Conservation (phyloP, 2,888 invertebrate genomes). For the Pristionchus maxplancki region DNA sequence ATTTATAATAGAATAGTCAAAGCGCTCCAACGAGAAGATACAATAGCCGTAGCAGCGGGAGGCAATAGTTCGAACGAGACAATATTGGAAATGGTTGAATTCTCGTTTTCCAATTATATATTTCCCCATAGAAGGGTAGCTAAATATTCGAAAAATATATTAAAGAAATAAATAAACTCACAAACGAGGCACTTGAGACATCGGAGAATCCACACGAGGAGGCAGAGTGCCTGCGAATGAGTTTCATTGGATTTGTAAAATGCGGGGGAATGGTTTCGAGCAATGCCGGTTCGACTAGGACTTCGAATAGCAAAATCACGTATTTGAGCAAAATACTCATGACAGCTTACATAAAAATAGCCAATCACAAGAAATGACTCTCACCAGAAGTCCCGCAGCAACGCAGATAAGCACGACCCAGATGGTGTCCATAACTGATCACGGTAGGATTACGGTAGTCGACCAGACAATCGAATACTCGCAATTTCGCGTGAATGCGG, state of each 20-base stretch:
- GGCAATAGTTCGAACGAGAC: too few relatives aligned
- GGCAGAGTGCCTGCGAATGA: constrained; percentile 20
- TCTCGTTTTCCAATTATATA: too few relatives aligned
- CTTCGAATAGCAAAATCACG: too few relatives aligned
- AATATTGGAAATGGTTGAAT: too few relatives aligned
- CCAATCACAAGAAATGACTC: not conserved
- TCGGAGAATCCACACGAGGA: constrained; percentile 23
- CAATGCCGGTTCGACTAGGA: not conserved
- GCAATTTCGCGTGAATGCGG: not conserved
- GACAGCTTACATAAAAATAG: not conserved
- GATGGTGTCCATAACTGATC: not conserved
- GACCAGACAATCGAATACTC: not conserved
- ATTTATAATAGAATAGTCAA: too few relatives aligned
- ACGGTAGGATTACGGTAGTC: not conserved
- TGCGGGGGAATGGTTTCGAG: not conserved
- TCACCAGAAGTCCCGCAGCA: constrained; percentile 18
- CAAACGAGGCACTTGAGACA: constrained; percentile 46
- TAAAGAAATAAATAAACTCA: constrained; percentile 7
- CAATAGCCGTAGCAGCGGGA: too few relatives aligned
- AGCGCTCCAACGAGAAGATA: too few relatives aligned
- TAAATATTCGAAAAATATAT: not conserved
- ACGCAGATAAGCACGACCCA: constrained; percentile 6
- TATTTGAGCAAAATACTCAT: not conserved
- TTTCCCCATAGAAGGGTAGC: too few relatives aligned
- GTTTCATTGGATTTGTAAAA: not conserved